Evolutionary conservation across 2,797 vertebrate species (phyloP), one percentile per base, ranked within the genome.

Genomic region (Sebastes glaucus): DNA sequence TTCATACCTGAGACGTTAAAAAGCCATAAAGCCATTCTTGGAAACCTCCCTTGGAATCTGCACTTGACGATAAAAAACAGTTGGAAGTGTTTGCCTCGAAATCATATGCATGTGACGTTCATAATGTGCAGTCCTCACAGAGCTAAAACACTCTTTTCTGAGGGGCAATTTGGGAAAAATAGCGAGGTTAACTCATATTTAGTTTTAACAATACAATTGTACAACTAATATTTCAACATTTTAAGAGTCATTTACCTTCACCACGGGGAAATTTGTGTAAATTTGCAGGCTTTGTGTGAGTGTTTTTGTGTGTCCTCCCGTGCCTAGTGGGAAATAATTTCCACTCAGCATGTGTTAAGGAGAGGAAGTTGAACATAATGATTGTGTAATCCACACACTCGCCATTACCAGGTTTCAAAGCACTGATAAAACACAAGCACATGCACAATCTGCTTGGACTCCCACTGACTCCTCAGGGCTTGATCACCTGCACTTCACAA

Each of bases 401-500:
- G 10, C 32, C 27, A 81, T 81, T 55, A 77, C 46, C 42, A 74
- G 46, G 28, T 75, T 81, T 75, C 71, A 68, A n/a, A 77, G 61
- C 63, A 64, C 69, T 81, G 83, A 89, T 69, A 82, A 82, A 81
- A 79, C 62, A 65, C 33, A 82, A 30, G 5, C 30, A 55, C 28
- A 27, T 61, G 32, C 35, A 52, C 60, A 78, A 56, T 78, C 65
- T 7, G n/a, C 73, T 72, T 67, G 68, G 78, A 81, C 71, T 84
- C 82, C 77, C 53, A 74, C 68, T 25, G 68, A 78, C 63, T 86
- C 84, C 80, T 81, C 38, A 81, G 80, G 81, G 84, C 75, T 78
- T 78, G 87, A 91, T 92, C 91, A 88, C 76, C 78, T 89, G 77
- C 73, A 69, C 77, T 84, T 28, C 70, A 65, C 68, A 84, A 84